A percentile compares a stretch with the other conserved stretches of the same genome.
Conservation (phyloP, 2,797 vertebrate species). For the Lophura swinhoii region DNA sequence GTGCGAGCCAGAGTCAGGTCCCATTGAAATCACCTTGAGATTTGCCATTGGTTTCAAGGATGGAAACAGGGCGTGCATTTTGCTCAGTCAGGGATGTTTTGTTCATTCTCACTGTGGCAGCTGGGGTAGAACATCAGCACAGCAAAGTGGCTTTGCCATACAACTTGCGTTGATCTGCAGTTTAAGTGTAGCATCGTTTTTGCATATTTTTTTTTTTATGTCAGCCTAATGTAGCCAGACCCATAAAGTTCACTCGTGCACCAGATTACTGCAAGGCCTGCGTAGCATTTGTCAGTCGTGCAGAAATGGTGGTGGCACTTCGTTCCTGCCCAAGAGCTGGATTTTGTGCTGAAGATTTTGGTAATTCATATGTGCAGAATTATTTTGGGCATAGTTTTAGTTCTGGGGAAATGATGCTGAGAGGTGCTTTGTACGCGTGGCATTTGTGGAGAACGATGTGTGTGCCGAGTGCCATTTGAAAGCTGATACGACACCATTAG, state of each 20-base stretch:
- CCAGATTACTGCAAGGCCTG: background rate
- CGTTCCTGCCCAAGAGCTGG: background rate
- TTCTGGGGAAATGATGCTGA: background rate
- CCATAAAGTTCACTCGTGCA: conserved; percentile 22
- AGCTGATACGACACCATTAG: background rate
- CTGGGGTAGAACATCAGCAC: background rate
- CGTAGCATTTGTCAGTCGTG: background rate
- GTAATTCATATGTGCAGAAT: background rate
- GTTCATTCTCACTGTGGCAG: background rate
- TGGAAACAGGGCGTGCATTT: background rate
- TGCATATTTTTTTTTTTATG: background rate
- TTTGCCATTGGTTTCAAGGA: background rate
- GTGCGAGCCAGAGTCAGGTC: background rate
- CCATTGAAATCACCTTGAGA: background rate
- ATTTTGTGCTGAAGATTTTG: background rate
- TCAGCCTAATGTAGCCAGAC: background rate
- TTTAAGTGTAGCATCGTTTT: background rate
- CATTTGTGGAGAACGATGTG: background rate
- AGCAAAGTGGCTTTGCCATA: background rate
- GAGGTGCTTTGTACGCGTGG: background rate
- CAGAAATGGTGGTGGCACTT: background rate
- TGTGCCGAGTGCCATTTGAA: background rate
- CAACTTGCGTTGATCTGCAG: background rate
- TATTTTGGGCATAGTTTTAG: background rate
- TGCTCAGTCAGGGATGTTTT: background rate